Evolutionary conservation across 2,888 invertebrate species (phyloP).

Genomic region (Myopa testacea): DNA sequence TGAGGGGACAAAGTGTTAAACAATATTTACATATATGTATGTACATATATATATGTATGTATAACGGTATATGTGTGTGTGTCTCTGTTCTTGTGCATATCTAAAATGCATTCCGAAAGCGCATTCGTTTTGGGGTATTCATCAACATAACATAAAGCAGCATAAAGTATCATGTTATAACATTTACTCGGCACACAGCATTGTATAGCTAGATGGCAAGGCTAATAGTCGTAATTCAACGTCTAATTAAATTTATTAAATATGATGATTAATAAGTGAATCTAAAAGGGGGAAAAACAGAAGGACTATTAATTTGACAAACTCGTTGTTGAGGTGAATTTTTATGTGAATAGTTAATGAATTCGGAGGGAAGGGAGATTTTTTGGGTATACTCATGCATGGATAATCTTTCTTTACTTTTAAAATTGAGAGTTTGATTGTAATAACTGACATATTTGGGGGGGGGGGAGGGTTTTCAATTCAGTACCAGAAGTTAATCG

Average conservation of each 20-base stretch:
- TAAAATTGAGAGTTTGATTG: no score
- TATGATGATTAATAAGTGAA: not conserved
- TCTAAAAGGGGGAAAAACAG: not conserved
- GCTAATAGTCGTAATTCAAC: not conserved
- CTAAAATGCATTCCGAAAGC: slow-evolving; percentile 52
- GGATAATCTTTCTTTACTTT: no score
- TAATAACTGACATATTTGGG: no score
- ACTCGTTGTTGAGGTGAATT: no score
- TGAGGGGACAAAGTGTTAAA: not conserved
- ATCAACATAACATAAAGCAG: slow-evolving; percentile 42
- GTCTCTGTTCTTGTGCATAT: slow-evolving; percentile 48
- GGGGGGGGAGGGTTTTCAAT: no score
- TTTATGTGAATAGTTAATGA: not conserved
- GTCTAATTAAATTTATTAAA: slow-evolving; percentile 14
- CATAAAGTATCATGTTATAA: not conserved
- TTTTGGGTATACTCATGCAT: not conserved
- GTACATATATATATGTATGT: not conserved
- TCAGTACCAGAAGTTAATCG: no score
- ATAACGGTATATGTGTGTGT: slow-evolving; percentile 12
- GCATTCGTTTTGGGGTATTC: slow-evolving; percentile 52
- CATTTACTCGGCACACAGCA: not conserved
- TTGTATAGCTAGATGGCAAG: not conserved
- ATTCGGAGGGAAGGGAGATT: not conserved
- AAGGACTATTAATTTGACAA: not conserved
- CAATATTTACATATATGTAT: not conserved